Evolutionary conservation across 2,113 vertebrate genomes (phyloP).

Genomic region (Chiloscyllium plagiosum): DNA sequence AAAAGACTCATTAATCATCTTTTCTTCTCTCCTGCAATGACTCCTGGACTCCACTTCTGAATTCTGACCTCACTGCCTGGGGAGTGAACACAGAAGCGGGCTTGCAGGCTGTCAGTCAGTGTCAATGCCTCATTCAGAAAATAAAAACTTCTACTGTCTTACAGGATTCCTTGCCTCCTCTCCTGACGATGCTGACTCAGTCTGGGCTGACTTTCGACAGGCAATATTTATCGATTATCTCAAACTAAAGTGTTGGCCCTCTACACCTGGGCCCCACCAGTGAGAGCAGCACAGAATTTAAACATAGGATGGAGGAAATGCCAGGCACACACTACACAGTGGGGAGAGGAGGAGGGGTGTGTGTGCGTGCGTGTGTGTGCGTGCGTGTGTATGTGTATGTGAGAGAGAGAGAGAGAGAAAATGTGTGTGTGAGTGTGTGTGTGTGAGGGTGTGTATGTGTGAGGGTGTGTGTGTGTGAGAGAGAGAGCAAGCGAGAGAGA

Average conservation of each 20-base stretch:
- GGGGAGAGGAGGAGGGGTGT: too few species aligned
- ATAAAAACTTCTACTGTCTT: not conserved
- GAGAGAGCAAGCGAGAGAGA: too few species aligned
- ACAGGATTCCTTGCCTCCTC: not conserved
- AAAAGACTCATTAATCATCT: not conserved
- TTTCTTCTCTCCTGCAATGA: not conserved
- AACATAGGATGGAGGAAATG: not conserved
- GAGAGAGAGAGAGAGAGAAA: too few species aligned
- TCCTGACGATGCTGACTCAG: not conserved
- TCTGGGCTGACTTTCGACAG: not conserved
- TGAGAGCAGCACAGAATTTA: not conserved
- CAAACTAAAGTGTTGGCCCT: not conserved
- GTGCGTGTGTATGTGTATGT: too few species aligned
- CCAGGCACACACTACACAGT: too few species aligned
- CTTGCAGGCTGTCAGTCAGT: not conserved
- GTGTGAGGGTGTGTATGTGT: too few species aligned
- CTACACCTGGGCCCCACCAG: not conserved
- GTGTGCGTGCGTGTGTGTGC: too few species aligned
- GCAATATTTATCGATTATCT: not conserved
- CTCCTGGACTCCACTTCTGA: not conserved
- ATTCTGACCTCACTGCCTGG: not conserved
- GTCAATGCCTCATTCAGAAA: not conserved
- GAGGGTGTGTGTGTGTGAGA: too few species aligned
- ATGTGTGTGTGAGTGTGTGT: too few species aligned
- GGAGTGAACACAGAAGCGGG: not conserved